These are phyloP conservation scores for Sebastes itinus DNA, from an alignment of 2,797 vertebrate species.

Conservation along the genomic window DNA sequence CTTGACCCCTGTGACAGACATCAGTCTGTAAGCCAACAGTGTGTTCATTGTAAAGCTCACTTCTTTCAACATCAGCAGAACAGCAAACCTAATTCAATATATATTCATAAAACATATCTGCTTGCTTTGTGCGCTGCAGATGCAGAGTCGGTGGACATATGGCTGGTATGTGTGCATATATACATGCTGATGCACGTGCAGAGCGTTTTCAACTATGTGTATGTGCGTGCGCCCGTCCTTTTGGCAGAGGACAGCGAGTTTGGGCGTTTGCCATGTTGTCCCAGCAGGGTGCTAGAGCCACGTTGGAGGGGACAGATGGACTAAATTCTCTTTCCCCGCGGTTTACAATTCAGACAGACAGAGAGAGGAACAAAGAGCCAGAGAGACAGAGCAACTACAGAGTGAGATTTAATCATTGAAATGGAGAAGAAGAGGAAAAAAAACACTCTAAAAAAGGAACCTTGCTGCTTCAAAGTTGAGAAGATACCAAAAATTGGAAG, in stretches of 20 bases:
- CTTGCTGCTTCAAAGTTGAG: slow-evolving; percentile 59
- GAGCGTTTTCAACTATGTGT: slow-evolving; percentile 25
- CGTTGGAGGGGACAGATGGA: slow-evolving; percentile 79
- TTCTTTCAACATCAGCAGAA: slow-evolving; percentile 36
- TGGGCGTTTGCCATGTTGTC: slow-evolving; percentile 70
- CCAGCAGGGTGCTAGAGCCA: slow-evolving; percentile 70
- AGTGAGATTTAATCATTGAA: slow-evolving; percentile 68
- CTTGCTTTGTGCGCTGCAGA: slow-evolving; percentile 8
- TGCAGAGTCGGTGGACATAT: slow-evolving; percentile 6
- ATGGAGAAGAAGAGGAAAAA: slow-evolving; percentile 60
- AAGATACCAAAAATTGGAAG: slow-evolving; percentile 65
- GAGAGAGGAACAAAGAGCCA: slow-evolving; percentile 61
- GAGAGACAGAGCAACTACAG: slow-evolving; percentile 57
- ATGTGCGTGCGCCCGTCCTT: slow-evolving; percentile 41
- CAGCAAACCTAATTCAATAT: slow-evolving; percentile 19
- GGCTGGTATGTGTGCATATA: slow-evolving; percentile 7
- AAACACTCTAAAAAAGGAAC: slow-evolving; percentile 54
- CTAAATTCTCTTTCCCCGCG: slow-evolving; percentile 67
- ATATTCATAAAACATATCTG: slow-evolving; percentile 6
- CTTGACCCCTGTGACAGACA: slow-evolving; percentile 17
- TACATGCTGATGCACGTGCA: slow-evolving; percentile 20
- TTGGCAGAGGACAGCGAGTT: slow-evolving; percentile 62
- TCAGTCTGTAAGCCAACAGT: background rate
- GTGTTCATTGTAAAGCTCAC: background rate
- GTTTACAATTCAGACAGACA: slow-evolving; percentile 73